phyloP scores from a whole-genome alignment of 2,113 vertebrate species.

The Cacatua alba region DNA sequence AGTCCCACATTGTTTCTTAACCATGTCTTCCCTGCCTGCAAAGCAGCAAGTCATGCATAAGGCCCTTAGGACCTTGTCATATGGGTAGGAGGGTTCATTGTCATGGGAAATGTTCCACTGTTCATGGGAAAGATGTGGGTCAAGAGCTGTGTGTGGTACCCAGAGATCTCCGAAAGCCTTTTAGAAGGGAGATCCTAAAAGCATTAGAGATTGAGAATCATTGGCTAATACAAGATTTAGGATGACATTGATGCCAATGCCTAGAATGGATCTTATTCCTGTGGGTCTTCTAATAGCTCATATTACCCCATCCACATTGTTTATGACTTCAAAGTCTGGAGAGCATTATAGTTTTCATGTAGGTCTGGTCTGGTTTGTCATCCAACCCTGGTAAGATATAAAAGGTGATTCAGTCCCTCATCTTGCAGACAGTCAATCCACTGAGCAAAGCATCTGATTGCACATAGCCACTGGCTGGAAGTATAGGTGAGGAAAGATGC shows the following conservation, averaged over 20 bases:
- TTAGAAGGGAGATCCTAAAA: not conserved
- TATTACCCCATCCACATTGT: not conserved
- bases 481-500: not conserved
- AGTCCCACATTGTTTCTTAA: not conserved
- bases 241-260: not conserved
- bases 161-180: not conserved
- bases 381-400: not conserved
- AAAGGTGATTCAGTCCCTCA: not conserved
- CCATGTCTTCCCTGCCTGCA: not conserved
- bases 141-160: not conserved
- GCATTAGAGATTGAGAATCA: not conserved
- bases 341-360: not conserved
- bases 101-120: not conserved
- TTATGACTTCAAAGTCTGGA: not conserved
- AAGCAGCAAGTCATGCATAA: not conserved
- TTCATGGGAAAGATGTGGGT: not conserved
- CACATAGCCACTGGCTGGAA: not conserved
- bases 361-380: not conserved
- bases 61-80: not conserved
- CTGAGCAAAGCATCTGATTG: not conserved
- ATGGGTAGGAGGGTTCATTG: not conserved
- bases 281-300: not conserved
- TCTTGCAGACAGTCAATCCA: not conserved
- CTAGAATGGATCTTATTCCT: not conserved
- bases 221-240: not conserved